Base-by-base conservation (phyloP, 1,140 invertebrate genomes). In the Vollenhovia emeryi region DNA sequence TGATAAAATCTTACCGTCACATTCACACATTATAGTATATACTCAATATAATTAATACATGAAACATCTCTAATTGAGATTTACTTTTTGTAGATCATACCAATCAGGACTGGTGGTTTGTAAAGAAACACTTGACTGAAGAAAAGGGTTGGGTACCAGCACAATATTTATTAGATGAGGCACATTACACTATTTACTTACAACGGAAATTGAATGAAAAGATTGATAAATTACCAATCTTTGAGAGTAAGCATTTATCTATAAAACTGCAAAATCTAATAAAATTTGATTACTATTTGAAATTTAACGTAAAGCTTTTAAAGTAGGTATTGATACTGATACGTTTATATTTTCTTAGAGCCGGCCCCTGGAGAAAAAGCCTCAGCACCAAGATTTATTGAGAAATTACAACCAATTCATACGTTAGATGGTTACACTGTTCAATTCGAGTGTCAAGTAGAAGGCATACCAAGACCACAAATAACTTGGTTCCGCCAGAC, bases 401-500 rank as follows among this genome's bases (percentile, higher is more conserved):
- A 98, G 92, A 98, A 98, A 94, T 94, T 99, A 27, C 96, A 98
- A 91, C 97, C 97, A 1, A 97, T 98, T 83, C 96, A 97, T 85
- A 97, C 97, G 21, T 96, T 96, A 5, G 98, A 99, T 95, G 98
- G 98, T 52, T 97, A 97, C 62, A 98, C 98, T 3, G 97, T 98
- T 15, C 97, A 98, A 93, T 98, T 99, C 90, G 97, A 98, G 93
- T 98, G 98, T 89, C 97, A 98, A 95, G 97, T 99, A 8, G 97
- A 98, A 95, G 98, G 98, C 64, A 95, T 96, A 91, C 98, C 98
- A 30, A 95, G 97, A 90, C 98, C 98, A 24, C 97, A 98, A 94
- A 98, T 99, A 62, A 99, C 98, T 9, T 99, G 98, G 98, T 99
- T 99, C 95, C 96, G 98, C 84, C 98, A 99, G 95, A 98, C 98